Evolutionary conservation across 2,113 vertebrate species (phyloP), one percentile per base, ranked within the genome.

Genomic region (Centropus unirufus): DNA sequence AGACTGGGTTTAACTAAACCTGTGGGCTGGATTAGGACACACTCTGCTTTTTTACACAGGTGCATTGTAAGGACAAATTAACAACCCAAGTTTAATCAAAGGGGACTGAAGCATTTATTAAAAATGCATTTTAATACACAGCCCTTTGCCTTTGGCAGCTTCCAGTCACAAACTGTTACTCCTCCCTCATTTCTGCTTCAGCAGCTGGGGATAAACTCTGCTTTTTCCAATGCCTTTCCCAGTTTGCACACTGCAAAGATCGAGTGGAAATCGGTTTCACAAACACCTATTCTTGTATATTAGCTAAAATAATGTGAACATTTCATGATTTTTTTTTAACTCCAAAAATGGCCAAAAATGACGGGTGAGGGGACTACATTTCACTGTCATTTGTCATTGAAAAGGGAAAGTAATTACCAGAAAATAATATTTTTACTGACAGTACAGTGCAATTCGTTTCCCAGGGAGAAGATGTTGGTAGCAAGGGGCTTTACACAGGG

Each of bases 371-470:
- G 17, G 27, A 61, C 36, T 36, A 49, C 64, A 88, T 95, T 93
- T 95, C 4, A 4, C 87, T 58, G 62, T 78, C 77, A 27, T 77
- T 96, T 93, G 94, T 95, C 69, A 84, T 73, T 92, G 80, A 87
- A 97, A 96, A 94, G 54, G 55, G 83, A 96, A 96, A 98, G 98
- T 97, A 96, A 98, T 97, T 94, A 97, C 97, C 59, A 36, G 94
- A 80, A 98, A 98, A 98, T 98, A 96, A 97, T 98, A 98, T 98
- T 98, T 98, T 97, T 96, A 89, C 89, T 97, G 97, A 97, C 95
- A 97, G 97, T 97, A 82, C 49, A 95, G 87, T 92, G 96, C 94
- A 98, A 98, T 98, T 97, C 96, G 98, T 98, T 98, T 98, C 98
- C 98, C 98, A 98, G 98, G 98, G 97, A 98, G 98, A 98, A 96